These are phyloP conservation scores for Iguana delicatissima DNA, from an alignment of 2,797 vertebrate genomes.

Conservation along the genomic window DNA sequence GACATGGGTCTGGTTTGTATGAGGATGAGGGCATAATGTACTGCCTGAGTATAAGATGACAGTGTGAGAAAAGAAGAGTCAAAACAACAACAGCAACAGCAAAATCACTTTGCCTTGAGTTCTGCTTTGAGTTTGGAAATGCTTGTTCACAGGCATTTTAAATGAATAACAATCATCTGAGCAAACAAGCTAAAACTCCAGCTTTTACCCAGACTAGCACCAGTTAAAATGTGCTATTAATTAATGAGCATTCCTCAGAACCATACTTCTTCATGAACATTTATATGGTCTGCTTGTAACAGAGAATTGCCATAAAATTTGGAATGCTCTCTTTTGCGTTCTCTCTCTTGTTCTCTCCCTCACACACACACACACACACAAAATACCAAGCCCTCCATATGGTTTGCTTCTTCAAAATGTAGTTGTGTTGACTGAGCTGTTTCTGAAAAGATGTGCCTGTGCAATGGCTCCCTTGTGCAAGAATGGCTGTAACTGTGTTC, in stretches of 20 bases:
- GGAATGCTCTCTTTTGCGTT: not conserved
- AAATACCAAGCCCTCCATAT: not conserved
- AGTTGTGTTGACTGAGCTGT: not conserved
- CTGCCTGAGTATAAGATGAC: not conserved
- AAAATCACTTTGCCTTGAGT: not conserved
- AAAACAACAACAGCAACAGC: not conserved
- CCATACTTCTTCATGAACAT: not conserved
- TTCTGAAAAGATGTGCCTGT: not conserved
- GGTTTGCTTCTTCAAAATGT: not conserved
- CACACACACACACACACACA: too few relatives aligned
- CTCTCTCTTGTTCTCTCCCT: too few relatives aligned
- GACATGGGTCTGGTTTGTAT: not conserved
- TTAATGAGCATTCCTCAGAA: slow-evolving; percentile 14
- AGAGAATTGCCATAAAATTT: not conserved
- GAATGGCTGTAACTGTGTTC: not conserved
- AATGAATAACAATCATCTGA: slow-evolving; percentile 18
- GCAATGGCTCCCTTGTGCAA: not conserved
- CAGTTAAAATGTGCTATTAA: slow-evolving; percentile 10
- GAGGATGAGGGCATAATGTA: not conserved
- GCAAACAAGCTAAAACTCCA: slow-evolving; percentile 14
- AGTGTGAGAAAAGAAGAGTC: not conserved
- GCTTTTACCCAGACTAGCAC: slow-evolving; percentile 13
- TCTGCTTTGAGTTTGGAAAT: slow-evolving; percentile 30
- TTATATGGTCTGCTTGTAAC: not conserved
- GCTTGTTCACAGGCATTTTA: slow-evolving; percentile 15